A percentile compares a stretch with the other conserved stretches of the same genome.
phyloP scores from a whole-genome alignment of 2,797 vertebrate species.

The Helarctos malayanus region DNA sequence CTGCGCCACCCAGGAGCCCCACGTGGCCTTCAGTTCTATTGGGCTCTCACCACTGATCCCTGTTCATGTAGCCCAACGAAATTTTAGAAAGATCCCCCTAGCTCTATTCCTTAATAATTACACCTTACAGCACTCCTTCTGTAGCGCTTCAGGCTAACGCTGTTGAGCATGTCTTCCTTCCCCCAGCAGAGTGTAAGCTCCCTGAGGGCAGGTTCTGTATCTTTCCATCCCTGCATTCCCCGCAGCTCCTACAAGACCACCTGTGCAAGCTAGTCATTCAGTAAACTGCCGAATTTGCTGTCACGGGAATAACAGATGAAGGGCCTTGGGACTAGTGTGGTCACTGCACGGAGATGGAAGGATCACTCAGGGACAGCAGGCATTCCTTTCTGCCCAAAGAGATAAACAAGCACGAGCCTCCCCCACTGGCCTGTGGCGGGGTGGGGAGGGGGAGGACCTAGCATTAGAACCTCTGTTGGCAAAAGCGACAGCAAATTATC shows the following conservation, averaged over 20 bases:
- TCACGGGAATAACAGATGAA: background rate
- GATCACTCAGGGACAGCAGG: background rate
- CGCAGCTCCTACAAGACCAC: background rate
- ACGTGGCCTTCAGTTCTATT: too few relatives aligned
- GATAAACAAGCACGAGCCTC: background rate
- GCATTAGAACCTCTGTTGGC: background rate
- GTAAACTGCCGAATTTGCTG: background rate
- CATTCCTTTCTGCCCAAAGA: background rate
- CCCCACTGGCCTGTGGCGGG: background rate
- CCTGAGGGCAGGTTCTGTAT: background rate
- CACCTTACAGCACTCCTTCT: background rate
- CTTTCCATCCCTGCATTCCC: background rate
- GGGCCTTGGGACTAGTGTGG: background rate
- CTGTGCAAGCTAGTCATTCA: background rate
- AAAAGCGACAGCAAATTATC: background rate
- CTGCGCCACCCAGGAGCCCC: too few relatives aligned
- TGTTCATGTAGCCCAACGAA: background rate
- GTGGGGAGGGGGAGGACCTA: rapidly evolving
- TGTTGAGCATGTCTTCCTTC: background rate
- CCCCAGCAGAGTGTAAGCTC: background rate
- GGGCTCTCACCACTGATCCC: background rate
- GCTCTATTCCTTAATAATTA: background rate
- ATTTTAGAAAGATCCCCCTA: background rate
- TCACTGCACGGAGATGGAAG: background rate
- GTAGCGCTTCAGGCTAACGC: background rate